These are phyloP conservation scores for Bettongia penicillata DNA, from an alignment of 2,113 vertebrate species.

Conservation along the genomic window DNA sequence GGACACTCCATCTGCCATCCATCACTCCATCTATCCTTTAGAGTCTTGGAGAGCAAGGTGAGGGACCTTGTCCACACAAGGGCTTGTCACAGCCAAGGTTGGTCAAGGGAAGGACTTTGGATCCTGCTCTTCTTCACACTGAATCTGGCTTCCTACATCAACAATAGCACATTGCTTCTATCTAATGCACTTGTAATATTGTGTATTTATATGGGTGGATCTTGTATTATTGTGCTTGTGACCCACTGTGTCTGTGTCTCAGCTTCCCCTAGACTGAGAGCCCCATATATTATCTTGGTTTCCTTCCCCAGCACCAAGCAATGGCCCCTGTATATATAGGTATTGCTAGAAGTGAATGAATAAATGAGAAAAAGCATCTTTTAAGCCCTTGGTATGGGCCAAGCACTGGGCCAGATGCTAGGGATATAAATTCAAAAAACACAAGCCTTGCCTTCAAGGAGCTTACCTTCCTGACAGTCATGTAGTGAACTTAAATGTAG, in stretches of 20 bases:
- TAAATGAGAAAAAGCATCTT: neutral
- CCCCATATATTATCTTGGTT: neutral
- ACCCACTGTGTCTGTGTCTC: too few species aligned
- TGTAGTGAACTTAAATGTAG: neutral
- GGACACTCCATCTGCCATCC: neutral
- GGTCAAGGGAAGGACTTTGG: neutral
- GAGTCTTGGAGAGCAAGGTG: neutral
- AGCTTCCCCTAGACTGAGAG: too few species aligned
- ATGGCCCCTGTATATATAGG: neutral
- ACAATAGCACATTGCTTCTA: neutral
- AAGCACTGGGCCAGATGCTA: neutral
- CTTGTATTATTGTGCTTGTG: neutral
- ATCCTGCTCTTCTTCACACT: neutral
- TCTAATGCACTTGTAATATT: neutral
- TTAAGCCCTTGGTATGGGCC: neutral
- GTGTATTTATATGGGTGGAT: neutral
- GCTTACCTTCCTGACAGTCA: neutral
- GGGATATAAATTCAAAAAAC: neutral
- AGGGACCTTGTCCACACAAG: neutral
- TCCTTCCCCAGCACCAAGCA: neutral
- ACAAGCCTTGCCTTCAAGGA: neutral
- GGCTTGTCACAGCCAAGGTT: neutral
- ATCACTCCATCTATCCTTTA: neutral
- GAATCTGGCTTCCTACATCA: neutral
- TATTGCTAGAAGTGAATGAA: neutral